Base-by-base conservation (phyloP, 2,113 vertebrate species). In the Campylomormyrus numenius region DNA sequence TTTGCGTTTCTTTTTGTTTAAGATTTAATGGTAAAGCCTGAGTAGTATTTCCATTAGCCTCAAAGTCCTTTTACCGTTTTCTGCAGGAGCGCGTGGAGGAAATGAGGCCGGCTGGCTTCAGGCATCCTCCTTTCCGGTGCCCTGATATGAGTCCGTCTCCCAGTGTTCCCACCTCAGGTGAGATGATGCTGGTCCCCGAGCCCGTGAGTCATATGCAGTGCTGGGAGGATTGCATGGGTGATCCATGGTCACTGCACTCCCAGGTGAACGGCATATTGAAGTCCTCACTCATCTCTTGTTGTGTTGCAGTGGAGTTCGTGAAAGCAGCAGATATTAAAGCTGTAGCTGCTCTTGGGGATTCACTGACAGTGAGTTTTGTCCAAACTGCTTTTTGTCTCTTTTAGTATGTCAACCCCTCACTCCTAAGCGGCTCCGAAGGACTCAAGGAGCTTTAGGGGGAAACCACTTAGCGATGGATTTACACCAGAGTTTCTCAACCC, bases 281-380 rank as follows among this genome's bases (percentile, higher is more conserved):
- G 88, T 46, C 10, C 17, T 27, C 24, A 10, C 77, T 39, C 88
- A 62, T 49, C 24, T 35, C n/a, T 87, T n/a, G 9, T 31, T 5
- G 5, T 90, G 87, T 94, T 92, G 91, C 87, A 98, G 98, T 98
- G 95, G 98, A 99, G 91, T 94, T 94, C 87, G 95, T 99, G 95
- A 99, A 94, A 90, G 96, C 96, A 0, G 98, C 96, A 0, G 98
- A 99, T 92, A 97, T 99, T 93, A 96, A 92, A 90, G 96, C 98
- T 53, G 96, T 99, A 6, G 97, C 96, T 87, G 98, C 98, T 13
- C 45, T 99, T 92, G 98, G 98, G 3, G 98, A 99, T 91, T 99
- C 98, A 7, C 48, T 99, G 88, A 99, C 98, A 1, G 98, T 99
- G 95, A 96, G 97, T 95, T 15, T 52, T 50, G 6, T 83, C 39